Evolutionary conservation across 2,113 vertebrate genomes (phyloP).

Genomic region (Crotalus horridus): DNA sequence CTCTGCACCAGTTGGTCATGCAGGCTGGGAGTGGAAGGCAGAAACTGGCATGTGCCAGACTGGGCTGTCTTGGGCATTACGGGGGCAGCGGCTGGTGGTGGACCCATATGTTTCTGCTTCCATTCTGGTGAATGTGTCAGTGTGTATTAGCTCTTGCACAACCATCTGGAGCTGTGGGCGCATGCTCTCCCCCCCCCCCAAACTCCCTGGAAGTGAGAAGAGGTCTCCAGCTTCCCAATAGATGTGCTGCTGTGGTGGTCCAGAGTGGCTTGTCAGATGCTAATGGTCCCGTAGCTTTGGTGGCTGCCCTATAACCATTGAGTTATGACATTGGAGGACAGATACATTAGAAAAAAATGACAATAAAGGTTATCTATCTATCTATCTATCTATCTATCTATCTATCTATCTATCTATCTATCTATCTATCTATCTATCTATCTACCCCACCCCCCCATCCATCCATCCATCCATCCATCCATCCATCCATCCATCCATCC

Average conservation of each 20-base stretch:
- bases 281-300: not conserved
- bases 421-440: too few species aligned
- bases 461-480: too few species aligned
- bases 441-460: too few species aligned
- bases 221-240: not conserved
- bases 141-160: slow-evolving; percentile 47
- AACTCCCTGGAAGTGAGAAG: not conserved
- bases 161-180: slow-evolving; percentile 51
- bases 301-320: too few species aligned
- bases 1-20: accelerated
- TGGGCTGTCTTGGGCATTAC: not conserved
- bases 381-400: too few species aligned
- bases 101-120: slow-evolving; percentile 44
- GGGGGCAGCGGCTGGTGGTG: not conserved
- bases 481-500: too few species aligned
- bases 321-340: not conserved
- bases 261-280: not conserved
- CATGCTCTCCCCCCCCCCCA: accelerated
- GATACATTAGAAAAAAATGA: too few species aligned
- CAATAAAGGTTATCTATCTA: too few species aligned
- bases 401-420: too few species aligned
- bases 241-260: not conserved
- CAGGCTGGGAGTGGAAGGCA: not conserved
- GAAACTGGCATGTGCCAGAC: not conserved
- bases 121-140: slow-evolving; percentile 37